These are phyloP conservation scores for Stictocephala bisonia DNA, from an alignment of 2,888 invertebrate species.

Conservation along the genomic window DNA sequence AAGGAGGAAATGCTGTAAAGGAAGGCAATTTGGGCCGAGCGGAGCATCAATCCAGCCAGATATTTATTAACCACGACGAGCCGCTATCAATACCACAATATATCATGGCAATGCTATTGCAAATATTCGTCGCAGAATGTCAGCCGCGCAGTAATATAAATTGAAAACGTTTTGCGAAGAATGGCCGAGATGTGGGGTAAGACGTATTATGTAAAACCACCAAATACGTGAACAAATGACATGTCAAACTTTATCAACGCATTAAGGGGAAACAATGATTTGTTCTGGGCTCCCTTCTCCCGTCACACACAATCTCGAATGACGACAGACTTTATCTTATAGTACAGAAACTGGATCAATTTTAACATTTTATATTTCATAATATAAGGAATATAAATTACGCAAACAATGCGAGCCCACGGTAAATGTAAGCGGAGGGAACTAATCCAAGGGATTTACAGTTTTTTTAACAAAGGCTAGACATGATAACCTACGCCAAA, in stretches of 20 bases:
- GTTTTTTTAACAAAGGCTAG: too few species aligned
- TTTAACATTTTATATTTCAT: too few species aligned
- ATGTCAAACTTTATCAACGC: constrained; percentile 42
- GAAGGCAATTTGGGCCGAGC: constrained; percentile 32
- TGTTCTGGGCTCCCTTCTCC: too few species aligned
- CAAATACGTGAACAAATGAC: constrained; percentile 47
- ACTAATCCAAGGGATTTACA: too few species aligned
- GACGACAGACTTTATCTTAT: too few species aligned
- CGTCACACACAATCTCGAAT: too few species aligned
- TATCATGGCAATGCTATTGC: constrained; percentile 39
- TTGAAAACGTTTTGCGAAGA: constrained; percentile 46
- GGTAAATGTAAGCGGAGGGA: too few species aligned
- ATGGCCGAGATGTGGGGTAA: constrained; percentile 33
- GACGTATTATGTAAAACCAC: constrained; percentile 45
- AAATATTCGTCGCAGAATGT: constrained; percentile 38
- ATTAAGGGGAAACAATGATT: too few species aligned
- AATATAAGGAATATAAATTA: too few species aligned
- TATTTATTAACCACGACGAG: constrained; percentile 44
- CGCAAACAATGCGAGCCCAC: too few species aligned
- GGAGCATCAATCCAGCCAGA: constrained; percentile 23
- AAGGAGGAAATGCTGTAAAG: constrained; percentile 33
- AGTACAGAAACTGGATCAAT: too few species aligned
- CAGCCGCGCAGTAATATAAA: constrained; percentile 35
- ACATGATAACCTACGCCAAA: too few species aligned
- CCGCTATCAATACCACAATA: constrained; percentile 45